phyloP scores from a whole-genome alignment of 2,113 vertebrate genomes.

The Macrotis lagotis region DNA sequence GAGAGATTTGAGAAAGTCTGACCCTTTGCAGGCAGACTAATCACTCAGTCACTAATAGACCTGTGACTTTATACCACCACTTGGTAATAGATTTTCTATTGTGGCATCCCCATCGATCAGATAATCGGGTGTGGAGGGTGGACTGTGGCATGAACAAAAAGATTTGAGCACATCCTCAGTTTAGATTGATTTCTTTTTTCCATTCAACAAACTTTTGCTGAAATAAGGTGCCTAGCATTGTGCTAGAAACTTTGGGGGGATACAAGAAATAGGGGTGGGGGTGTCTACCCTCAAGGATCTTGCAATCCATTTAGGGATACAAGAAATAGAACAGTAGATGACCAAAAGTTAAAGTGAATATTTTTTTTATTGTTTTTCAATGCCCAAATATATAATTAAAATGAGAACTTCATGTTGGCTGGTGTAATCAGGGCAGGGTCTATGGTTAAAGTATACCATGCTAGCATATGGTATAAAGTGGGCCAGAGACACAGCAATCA shows the following conservation, averaged over 20 bases:
- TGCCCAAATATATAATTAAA: background rate
- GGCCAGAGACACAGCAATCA: background rate
- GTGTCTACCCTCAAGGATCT: background rate
- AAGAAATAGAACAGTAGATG: background rate
- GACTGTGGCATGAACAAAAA: constrained; percentile 45
- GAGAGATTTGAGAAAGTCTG: constrained; percentile 76
- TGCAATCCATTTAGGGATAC: background rate
- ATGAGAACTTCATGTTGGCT: background rate
- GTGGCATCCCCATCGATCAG: constrained; percentile 64
- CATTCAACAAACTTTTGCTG: background rate
- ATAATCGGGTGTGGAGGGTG: constrained; percentile 37
- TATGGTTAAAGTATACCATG: background rate
- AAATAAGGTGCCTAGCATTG: background rate
- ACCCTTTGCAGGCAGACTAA: constrained; percentile 62
- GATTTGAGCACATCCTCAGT: background rate
- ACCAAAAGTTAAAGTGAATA: background rate
- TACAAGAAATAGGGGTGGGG: no score
- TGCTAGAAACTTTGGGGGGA: background rate
- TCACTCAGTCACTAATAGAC: constrained; percentile 80
- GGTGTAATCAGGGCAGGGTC: background rate
- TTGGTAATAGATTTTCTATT: constrained; percentile 71
- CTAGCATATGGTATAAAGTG: background rate
- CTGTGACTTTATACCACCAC: constrained; percentile 70
- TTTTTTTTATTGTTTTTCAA: background rate
- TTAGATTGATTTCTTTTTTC: background rate